A percentile compares a stretch with the other conserved stretches of the same genome.
These are phyloP conservation scores for Rhyacophila evoluta DNA, from an alignment of 2,888 invertebrate species.

Conservation along the genomic window DNA sequence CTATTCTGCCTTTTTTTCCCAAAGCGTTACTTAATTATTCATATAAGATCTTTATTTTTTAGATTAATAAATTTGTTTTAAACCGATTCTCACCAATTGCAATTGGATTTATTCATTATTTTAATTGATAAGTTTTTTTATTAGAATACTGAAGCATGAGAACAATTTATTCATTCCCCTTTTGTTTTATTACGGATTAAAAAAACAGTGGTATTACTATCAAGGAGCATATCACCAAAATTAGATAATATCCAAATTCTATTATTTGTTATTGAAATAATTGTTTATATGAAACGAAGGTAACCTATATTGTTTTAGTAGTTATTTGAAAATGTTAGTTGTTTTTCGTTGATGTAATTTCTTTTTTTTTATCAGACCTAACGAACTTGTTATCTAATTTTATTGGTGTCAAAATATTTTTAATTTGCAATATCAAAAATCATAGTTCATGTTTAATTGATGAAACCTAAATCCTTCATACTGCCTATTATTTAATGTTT, in stretches of 20 bases:
- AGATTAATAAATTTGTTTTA: too few relatives aligned
- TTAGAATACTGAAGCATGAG: too few relatives aligned
- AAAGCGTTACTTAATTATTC: too few relatives aligned
- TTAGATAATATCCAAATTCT: constrained; percentile 1
- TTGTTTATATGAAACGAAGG: not conserved
- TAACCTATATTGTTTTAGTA: not conserved
- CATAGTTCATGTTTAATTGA: too few relatives aligned
- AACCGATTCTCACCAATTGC: too few relatives aligned
- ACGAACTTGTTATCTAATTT: constrained; percentile 6
- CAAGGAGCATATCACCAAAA: constrained; percentile 11
- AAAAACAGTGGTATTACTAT: not conserved
- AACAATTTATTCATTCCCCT: not conserved
- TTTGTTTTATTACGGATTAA: not conserved
- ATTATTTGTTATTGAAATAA: constrained; percentile 14
- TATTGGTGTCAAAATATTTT: not conserved
- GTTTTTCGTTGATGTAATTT: not conserved
- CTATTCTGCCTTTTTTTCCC: too few relatives aligned
- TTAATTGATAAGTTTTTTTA: not conserved
- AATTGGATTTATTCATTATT: not conserved
- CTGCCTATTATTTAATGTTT: too few relatives aligned
- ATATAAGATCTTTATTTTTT: too few relatives aligned
- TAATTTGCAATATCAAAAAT: too few relatives aligned
- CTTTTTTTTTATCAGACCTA: not conserved
- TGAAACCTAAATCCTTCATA: too few relatives aligned
- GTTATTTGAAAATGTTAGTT: not conserved